Evolutionary conservation across 2,113 vertebrate species (phyloP), one percentile per base, ranked within the genome.

Genomic region (Paracyprichromis sp.): DNA sequence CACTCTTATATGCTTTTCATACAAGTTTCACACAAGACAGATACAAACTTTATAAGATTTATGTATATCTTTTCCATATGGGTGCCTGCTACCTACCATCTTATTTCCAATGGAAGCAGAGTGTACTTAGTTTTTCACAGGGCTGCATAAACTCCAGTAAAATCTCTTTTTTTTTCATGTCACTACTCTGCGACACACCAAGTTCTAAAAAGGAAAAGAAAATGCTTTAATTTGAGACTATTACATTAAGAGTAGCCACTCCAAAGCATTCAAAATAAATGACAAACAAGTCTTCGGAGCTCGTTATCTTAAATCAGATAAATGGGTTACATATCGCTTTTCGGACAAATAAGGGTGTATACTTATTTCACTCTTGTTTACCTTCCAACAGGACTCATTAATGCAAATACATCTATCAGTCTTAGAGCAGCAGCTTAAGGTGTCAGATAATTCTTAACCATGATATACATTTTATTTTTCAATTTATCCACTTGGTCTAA

Each of bases 251-350:
- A 19, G 3, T 47, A 47, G 13, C 40, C 45, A 52, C n/a, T 19
- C 29, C 36, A 19, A 56, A 73, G 56, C 16, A 31, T 1, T 84
- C 29, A 71, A 87, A 80, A 71, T 6, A 54, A 63, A 84, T 45
- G 29, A 52, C 61, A 80, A 88, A 73, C 88, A 83, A 9, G 61
- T 54, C 54, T 12, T 84, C 13, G 8, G 47, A n/a, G 57, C 82
- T 47, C 21, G 16, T 47, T 92, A 93, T 93, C 89, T 86, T 19
- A 6, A 29, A 5, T 14, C 2, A 83, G 86, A 89, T 92, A 87
- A 93, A 93, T 86, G 69, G 38, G 92, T 94, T 47, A 95, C 90
- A 57, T 31, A 94, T 92, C 82, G 63, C 9, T 40, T 13, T 38
- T 80, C 2, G 0, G 81, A 73, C 89, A 92, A 90, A 94, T 63